A percentile compares a stretch with the other conserved stretches of the same genome.
phyloP scores from a whole-genome alignment of 2,113 vertebrate species.

The Ia io region DNA sequence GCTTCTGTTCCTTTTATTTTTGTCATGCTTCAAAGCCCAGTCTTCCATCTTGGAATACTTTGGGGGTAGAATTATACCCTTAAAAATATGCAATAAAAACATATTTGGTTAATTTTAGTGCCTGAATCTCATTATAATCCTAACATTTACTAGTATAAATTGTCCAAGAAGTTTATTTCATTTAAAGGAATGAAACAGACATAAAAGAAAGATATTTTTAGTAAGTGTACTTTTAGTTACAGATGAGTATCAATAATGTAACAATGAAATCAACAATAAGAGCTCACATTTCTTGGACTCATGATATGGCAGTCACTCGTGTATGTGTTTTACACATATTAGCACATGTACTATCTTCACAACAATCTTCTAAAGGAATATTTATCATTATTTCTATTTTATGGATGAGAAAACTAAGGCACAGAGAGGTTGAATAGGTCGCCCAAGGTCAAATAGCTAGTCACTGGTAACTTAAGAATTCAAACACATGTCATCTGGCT shows the following conservation, averaged over 20 bases:
- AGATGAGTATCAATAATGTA: not conserved
- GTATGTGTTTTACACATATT: accelerated
- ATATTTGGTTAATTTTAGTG: not conserved
- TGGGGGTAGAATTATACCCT: not conserved
- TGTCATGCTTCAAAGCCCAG: not conserved
- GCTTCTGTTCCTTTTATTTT: not conserved
- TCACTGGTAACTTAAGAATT: not conserved
- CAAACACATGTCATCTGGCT: not conserved
- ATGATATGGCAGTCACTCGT: accelerated
- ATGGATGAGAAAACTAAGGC: not conserved
- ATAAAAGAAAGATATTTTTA: not conserved
- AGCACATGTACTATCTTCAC: no score
- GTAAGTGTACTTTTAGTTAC: not conserved
- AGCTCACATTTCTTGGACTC: not conserved
- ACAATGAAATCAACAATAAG: not conserved
- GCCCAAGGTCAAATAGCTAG: not conserved
- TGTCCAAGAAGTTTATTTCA: not conserved
- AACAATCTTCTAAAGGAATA: not conserved
- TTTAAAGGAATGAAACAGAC: not conserved
- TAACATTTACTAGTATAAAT: not conserved
- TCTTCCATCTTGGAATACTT: not conserved
- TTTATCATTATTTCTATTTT: not conserved
- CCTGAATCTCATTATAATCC: not conserved
- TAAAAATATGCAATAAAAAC: not conserved
- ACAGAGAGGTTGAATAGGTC: not conserved